Evolutionary conservation across 2,888 invertebrate genomes (phyloP).

Genomic region (Lithophane socia): DNA sequence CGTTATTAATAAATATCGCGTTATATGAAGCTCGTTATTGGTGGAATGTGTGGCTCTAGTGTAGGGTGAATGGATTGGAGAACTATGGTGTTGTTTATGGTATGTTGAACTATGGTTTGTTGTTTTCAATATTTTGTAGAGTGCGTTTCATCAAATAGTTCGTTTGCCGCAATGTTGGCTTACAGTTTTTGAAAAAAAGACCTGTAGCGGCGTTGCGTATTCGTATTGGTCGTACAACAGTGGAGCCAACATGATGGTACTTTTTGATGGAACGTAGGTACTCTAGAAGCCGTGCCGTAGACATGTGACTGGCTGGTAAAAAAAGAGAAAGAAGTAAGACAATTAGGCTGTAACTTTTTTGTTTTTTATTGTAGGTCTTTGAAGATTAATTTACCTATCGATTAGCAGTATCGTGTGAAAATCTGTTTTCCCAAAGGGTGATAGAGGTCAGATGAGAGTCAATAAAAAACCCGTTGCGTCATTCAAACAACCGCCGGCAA

Average conservation of each 20-base stretch:
- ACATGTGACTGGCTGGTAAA: neutral
- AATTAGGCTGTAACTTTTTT: neutral
- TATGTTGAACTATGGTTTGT: neutral
- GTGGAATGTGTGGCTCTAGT: constrained; percentile 9
- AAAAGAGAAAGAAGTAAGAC: neutral
- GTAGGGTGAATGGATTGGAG: neutral
- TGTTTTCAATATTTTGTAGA: neutral
- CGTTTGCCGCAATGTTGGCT: too few relatives aligned
- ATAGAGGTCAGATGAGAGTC: constrained; percentile 22
- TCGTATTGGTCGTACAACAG: too few relatives aligned
- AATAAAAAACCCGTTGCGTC: constrained; percentile 18
- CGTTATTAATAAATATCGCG: constrained; percentile 48
- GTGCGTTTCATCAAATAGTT: too few relatives aligned
- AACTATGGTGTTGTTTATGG: neutral
- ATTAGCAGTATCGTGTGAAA: constrained; percentile 16
- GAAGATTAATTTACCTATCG: neutral
- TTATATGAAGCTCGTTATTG: constrained; percentile 41
- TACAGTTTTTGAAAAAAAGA: too few relatives aligned
- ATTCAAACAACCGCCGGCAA: constrained; percentile 10
- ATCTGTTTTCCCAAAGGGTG: constrained; percentile 33
- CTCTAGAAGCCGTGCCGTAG: neutral
- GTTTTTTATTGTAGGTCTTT: neutral
- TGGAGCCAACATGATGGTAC: too few relatives aligned
- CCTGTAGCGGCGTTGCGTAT: too few relatives aligned
- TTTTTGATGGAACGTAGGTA: too few relatives aligned